Evolutionary conservation across 2,113 vertebrate species (phyloP).

Genomic region (Aptenodytes forsteri): DNA sequence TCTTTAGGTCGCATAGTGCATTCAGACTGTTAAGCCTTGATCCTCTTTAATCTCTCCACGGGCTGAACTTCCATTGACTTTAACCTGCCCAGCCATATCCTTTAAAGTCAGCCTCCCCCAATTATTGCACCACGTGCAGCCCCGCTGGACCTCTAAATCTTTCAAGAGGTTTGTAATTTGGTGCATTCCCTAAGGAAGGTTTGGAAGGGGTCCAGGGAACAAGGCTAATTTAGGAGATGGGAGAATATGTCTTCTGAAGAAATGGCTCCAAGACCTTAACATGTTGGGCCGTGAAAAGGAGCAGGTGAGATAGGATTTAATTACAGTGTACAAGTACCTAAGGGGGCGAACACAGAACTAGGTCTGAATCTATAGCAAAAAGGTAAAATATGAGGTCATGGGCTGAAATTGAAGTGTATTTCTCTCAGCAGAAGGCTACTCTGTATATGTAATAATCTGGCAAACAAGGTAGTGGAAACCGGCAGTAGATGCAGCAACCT

Average conservation of each 20-base stretch:
- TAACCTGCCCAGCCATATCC: slow-evolving; percentile 12
- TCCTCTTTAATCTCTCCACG: not conserved
- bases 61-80: slow-evolving; percentile 31
- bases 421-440: not conserved
- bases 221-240: slow-evolving; percentile 15
- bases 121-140: not conserved
- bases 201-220: slow-evolving; percentile 49
- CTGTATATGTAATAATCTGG: not conserved
- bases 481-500: not conserved
- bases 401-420: not conserved
- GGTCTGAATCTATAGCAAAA: not conserved
- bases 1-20: not conserved
- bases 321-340: slow-evolving; percentile 47
- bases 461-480: not conserved
- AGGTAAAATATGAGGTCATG: slow-evolving; percentile 1
- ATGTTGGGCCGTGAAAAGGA: slow-evolving; percentile 51
- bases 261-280: slow-evolving; percentile 54
- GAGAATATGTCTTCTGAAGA: slow-evolving; percentile 36
- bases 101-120: not conserved
- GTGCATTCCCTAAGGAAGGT: slow-evolving; percentile 50
- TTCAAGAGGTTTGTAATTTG: slow-evolving; percentile 59
- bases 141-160: slow-evolving; percentile 40
- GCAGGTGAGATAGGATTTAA: slow-evolving; percentile 59
- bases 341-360: slow-evolving; percentile 10
- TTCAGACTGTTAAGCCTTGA: not conserved